Conservation (phyloP, 2,797 vertebrate species). For the Myripristis murdjan region DNA sequence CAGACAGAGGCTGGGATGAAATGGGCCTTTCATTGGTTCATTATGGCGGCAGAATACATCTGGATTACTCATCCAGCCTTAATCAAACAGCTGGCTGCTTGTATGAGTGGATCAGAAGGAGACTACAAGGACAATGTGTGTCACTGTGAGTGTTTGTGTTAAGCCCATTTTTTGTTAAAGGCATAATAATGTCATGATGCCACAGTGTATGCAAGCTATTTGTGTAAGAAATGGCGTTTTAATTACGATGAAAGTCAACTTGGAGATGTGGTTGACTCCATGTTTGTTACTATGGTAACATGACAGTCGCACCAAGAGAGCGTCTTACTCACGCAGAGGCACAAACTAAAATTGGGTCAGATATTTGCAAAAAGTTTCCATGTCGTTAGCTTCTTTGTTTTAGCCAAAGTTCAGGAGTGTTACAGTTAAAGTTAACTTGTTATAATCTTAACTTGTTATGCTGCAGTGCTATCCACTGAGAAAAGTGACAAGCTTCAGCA, state of each 20-base stretch:
- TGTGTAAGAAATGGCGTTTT: conserved; percentile 15
- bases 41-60: conserved; percentile 75
- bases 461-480: too few relatives aligned
- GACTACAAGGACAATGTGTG: conserved; percentile 23
- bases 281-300: conserved; percentile 58
- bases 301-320: conserved; percentile 23
- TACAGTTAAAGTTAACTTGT: too few relatives aligned
- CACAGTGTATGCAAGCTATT: conserved; percentile 3
- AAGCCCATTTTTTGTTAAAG: conserved; percentile 8
- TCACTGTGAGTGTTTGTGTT: conserved; percentile 19
- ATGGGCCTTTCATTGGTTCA: conserved; percentile 69
- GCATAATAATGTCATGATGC: neutral
- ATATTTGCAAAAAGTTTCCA: conserved; percentile 27
- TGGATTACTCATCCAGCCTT: conserved; percentile 72
- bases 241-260: conserved; percentile 9
- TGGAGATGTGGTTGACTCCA: conserved; percentile 14
- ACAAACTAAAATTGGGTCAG: conserved; percentile 34
- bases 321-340: neutral
- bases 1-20: conserved; percentile 64
- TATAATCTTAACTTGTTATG: too few relatives aligned
- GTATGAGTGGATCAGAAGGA: conserved; percentile 15
- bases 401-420: too few relatives aligned
- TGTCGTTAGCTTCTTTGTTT: conserved; percentile 33
- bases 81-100: conserved; percentile 69
- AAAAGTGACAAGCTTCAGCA: too few relatives aligned